These are phyloP conservation scores for Xestia sexstrigata DNA, from an alignment of 2,888 invertebrate genomes.

Conservation along the genomic window DNA sequence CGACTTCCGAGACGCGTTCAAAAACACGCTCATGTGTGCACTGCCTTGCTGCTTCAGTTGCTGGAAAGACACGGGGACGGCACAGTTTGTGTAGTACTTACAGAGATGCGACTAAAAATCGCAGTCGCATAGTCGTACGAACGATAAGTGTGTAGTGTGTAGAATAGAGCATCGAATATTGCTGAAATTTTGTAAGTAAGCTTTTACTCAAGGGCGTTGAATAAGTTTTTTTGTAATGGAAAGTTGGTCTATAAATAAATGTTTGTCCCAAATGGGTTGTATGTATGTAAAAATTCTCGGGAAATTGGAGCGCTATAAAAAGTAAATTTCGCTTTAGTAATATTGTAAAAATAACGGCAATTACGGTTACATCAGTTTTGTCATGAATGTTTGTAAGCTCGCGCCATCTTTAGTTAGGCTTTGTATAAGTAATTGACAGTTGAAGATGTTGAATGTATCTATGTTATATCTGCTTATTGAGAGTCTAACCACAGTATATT, in stretches of 20 bases:
- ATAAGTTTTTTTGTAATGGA: slow-evolving; percentile 44
- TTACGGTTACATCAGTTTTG: slow-evolving; percentile 15
- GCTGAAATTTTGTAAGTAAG: slow-evolving; percentile 52
- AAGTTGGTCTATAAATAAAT: slow-evolving; percentile 8
- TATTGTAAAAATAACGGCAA: slow-evolving; percentile 11
- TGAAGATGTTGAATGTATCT: slow-evolving; percentile 11
- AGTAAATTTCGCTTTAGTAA: slow-evolving; percentile 16
- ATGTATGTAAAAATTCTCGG: not conserved
- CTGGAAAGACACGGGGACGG: slow-evolving; percentile 92
- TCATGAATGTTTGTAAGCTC: not conserved
- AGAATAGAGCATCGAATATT: slow-evolving; percentile 47
- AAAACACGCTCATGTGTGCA: slow-evolving; percentile 96
- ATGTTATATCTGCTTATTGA: not conserved
- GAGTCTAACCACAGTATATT: not conserved
- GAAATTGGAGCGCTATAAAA: not conserved
- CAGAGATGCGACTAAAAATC: slow-evolving; percentile 70
- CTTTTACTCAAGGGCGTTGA: slow-evolving; percentile 31
- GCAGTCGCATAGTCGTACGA: slow-evolving; percentile 62
- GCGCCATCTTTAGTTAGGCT: slow-evolving; percentile 28
- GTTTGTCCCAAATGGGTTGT: slow-evolving; percentile 6
- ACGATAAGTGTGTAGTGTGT: slow-evolving; percentile 51
- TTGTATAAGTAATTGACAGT: slow-evolving; percentile 9
- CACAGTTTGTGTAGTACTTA: slow-evolving; percentile 90
- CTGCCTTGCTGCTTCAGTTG: slow-evolving; percentile 95
- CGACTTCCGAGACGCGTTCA: slow-evolving; percentile 99